Conservation (phyloP, 2,888 invertebrate species). For the Drosophila basisetae region DNA sequence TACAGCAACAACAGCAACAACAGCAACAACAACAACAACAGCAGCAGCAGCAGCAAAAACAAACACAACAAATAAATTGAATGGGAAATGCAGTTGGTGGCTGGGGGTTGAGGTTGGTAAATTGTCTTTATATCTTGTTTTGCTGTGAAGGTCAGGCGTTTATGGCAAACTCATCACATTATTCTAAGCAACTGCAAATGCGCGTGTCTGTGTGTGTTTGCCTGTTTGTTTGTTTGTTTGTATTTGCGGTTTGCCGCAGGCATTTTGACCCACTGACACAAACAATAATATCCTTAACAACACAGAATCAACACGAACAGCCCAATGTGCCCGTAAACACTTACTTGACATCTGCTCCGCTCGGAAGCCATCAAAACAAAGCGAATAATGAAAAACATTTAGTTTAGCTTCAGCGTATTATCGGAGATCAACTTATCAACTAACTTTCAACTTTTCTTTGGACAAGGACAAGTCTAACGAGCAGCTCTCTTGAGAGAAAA, state of each 20-base stretch:
- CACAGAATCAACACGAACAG: constrained; percentile 21
- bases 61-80: constrained; percentile 27
- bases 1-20: neutral
- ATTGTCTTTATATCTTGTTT: constrained; percentile 9
- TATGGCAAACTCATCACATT: constrained; percentile 19
- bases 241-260: constrained; percentile 24
- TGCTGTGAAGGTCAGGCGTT: constrained; percentile 24
- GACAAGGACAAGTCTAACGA: neutral
- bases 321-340: constrained; percentile 15
- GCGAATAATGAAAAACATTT: neutral
- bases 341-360: neutral
- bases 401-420: neutral
- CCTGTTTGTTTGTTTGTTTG: constrained; percentile 1
- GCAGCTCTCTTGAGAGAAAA: neutral
- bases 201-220: constrained; percentile 7
- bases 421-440: neutral
- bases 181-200: constrained; percentile 13
- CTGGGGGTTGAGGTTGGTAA: neutral
- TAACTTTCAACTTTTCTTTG: neutral
- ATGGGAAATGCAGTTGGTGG: constrained; percentile 14
- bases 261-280: constrained; percentile 27
- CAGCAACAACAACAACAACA: constrained; percentile 4
- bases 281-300: constrained; percentile 36
- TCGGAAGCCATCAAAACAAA: neutral
- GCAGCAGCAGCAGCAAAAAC: constrained; percentile 1